Base-by-base conservation (phyloP, 30 jellyfish, hydroid and myxozoan genomes). In the Rhopilema esculentum region DNA sequence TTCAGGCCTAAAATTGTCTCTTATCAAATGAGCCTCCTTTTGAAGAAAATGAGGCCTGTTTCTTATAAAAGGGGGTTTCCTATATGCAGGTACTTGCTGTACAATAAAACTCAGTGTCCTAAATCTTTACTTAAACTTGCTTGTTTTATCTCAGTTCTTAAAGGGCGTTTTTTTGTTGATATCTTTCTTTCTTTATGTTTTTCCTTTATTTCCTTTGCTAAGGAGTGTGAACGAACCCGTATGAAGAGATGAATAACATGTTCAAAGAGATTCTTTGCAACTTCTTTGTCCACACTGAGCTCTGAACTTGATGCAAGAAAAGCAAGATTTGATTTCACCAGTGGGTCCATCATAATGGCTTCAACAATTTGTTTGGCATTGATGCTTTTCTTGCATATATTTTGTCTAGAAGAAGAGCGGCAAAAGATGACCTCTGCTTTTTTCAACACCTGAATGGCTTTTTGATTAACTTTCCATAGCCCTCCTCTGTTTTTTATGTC, bases 381-480 rank as follows among this genome's bases (percentile, higher is more conserved):
- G 64, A 79, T 79, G 79, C 66, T 62, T 79, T 79, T 79, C n/a
- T n/a, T n/a, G n/a, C n/a, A n/a, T 9, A 79, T 29, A 61, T 79
- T 79, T 18, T 57, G 40, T 28, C 75, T 20, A 31, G 89, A 79
- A 24, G 89, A 26, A 27, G 67, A 1, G 57, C 57, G 6, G 79
- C 89, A 52, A 79, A 79, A 79, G 66, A 79, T 79, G 0, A 24
- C 24, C 69, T 79, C 79, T 79, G 79, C 89, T 79, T 79, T 29
- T 31, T 64, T 79, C 79, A 79, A 61, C 89, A 63, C 28, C 79
- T 79, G 89, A 53, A 79, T 20, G 79, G 89, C 89, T 79, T 79
- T 76, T 64, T 57, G 79, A 28, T 79, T 79, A 27, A 63, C 89
- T 79, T 79, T 77, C 87, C 87, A 75, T 12, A 2, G 87, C 49